These are phyloP conservation scores for Dipodomys ordii DNA, from an alignment of 2,113 vertebrate genomes.

Conservation along the genomic window DNA sequence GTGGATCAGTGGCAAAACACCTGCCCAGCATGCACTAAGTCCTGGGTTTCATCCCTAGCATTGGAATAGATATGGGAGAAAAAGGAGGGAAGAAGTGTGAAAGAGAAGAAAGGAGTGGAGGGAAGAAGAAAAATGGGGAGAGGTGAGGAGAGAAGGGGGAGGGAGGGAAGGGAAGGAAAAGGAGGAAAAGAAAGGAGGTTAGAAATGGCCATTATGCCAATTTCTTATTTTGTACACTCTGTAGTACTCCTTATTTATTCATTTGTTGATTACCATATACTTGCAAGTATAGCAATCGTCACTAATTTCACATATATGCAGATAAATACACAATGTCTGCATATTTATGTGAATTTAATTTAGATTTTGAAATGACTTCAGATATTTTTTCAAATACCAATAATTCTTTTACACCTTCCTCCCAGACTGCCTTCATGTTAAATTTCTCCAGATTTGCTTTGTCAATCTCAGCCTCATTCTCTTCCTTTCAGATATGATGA, in stretches of 20 bases:
- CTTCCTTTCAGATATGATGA: background rate
- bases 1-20: background rate
- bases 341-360: background rate
- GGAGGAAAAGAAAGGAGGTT: too few relatives aligned
- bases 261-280: background rate
- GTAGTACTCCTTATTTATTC: background rate
- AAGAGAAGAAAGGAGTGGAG: too few relatives aligned
- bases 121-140: too few relatives aligned
- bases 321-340: too few relatives aligned
- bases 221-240: background rate
- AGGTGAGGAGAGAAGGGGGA: background rate
- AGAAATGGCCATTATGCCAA: background rate
- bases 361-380: constrained; percentile 15
- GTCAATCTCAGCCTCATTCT: background rate
- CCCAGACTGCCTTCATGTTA: background rate
- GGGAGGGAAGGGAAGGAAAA: too few relatives aligned
- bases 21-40: background rate
- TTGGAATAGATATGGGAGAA: too few relatives aligned
- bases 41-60: background rate
- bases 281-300: background rate
- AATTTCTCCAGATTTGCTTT: background rate
- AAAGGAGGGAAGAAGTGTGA: too few relatives aligned
- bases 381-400: background rate
- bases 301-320: background rate
- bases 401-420: background rate